A percentile compares a stretch with the other conserved stretches of the same genome.
Conservation (phyloP, 2,797 vertebrate genomes). For the Chiroxiphia lanceolata region DNA sequence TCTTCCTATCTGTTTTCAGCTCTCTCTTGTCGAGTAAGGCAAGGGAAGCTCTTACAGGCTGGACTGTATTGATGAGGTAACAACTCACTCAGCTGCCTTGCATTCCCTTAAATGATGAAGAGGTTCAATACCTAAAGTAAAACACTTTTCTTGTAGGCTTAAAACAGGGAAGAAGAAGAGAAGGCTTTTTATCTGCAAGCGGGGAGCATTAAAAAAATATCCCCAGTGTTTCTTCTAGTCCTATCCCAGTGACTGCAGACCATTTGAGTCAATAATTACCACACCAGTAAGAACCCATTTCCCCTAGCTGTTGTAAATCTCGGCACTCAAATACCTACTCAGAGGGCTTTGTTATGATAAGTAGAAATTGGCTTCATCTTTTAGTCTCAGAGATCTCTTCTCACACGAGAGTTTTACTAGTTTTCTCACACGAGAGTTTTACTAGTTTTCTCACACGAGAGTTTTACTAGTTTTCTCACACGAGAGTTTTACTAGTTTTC, state of each 20-base stretch:
- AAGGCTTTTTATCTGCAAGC: background rate
- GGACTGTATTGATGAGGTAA: conserved; percentile 11
- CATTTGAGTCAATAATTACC: background rate
- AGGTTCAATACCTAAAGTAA: conserved; percentile 20
- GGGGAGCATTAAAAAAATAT: background rate
- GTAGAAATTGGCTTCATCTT: background rate
- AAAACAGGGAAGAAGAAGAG: background rate
- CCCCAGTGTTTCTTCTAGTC: background rate
- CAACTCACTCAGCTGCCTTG: conserved; percentile 6
- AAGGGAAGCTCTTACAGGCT: background rate
- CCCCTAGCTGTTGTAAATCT: background rate
- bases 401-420: background rate
- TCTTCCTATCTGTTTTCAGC: background rate
- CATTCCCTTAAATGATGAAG: conserved; percentile 51
- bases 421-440: background rate
- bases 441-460: background rate
- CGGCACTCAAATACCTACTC: background rate
- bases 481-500: background rate
- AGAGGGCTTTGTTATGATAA: background rate
- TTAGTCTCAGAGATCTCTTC: background rate
- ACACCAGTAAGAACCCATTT: background rate
- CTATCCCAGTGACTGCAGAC: background rate
- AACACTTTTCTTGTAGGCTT: background rate
- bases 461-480: background rate
- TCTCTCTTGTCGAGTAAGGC: background rate